Percentiles rank a stretch among this genome's conserved stretches.
These are phyloP conservation scores for Ophioninae sp. DNA, from an alignment of 2,888 invertebrate genomes.

Conservation along the genomic window DNA sequence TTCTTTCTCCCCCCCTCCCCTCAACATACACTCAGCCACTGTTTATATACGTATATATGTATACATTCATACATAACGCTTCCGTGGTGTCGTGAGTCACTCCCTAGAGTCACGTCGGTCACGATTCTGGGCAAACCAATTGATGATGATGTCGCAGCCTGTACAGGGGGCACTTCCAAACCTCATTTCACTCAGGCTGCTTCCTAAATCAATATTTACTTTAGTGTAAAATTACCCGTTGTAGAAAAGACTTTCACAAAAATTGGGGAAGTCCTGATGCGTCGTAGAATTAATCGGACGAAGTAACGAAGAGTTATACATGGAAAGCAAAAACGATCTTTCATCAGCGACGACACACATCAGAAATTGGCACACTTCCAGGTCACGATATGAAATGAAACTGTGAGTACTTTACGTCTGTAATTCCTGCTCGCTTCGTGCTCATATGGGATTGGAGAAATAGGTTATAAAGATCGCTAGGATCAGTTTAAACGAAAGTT, in stretches of 20 bases:
- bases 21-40: not conserved
- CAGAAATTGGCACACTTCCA: not conserved
- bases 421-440: constrained; percentile 32
- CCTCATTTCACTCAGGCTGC: constrained; percentile 21
- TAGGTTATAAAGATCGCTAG: constrained; percentile 46
- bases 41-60: not conserved
- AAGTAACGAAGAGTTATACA: not conserved
- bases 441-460: constrained; percentile 33
- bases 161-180: constrained; percentile 13
- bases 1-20: constrained; percentile 13
- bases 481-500: constrained; percentile 50
- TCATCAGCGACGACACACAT: not conserved
- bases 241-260: not conserved
- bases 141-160: constrained; percentile 57
- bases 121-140: constrained; percentile 56
- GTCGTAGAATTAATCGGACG: not conserved
- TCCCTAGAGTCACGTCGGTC: constrained; percentile 64
- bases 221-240: constrained; percentile 27
- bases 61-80: not conserved
- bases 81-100: constrained; percentile 55
- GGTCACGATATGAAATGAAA: constrained; percentile 1
- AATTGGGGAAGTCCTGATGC: not conserved
- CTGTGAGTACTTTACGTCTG: constrained; percentile 9
- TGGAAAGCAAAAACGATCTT: not conserved
- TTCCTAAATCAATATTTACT: constrained; percentile 48